Base-by-base conservation (phyloP, 2,113 vertebrate genomes). In the Cnemophilus loriae region DNA sequence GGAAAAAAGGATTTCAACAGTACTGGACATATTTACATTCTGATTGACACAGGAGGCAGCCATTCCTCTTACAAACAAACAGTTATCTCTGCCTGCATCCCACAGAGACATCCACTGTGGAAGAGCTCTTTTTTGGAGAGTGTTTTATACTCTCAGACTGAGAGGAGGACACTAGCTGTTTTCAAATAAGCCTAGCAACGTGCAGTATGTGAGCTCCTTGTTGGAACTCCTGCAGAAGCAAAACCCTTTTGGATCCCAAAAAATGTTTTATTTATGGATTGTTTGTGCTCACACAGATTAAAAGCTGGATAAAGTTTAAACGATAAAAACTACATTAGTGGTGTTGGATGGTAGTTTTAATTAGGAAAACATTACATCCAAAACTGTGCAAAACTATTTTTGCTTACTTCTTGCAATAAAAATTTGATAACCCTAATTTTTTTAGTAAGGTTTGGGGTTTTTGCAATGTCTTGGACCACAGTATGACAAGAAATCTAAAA, bases 221-320 rank as follows among this genome's bases (percentile, higher is more conserved):
- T 22, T 63, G 47, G 30, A 74, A 42, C 21, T 61, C 6, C 26
- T 44, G 22, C 44, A 71, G 50, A 80, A 87, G 17, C 15, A 55
- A 37, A 2, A 23, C 4, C 24, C 7, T 70, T 87, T 87, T 42
- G 13, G 7, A 59, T 70, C 23, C 39, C 16, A 69, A 33, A 52
- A 68, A 30, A 5, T 52, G 30, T 76, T 87, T 84, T 53, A 46
- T 79, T 95, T 84, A 60, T 76, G 2, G 89, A 26, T 81, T 68
- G 23, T n/a, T 93, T 56, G 6, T 0, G 0, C 18, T 83, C 4
- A 21, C 23, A 44, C 1, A 13, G 30, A 50, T 30, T 59, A 59
- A 50, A 78, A 82, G 8, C 4, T 41, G 57, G 19, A 32, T 68
- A 82, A 67, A 39, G 3, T 37, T 50, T 26, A 37, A 68, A 20